Evolutionary conservation across 2,888 invertebrate species (phyloP).

Genomic region (Orchesellides sinensis): DNA sequence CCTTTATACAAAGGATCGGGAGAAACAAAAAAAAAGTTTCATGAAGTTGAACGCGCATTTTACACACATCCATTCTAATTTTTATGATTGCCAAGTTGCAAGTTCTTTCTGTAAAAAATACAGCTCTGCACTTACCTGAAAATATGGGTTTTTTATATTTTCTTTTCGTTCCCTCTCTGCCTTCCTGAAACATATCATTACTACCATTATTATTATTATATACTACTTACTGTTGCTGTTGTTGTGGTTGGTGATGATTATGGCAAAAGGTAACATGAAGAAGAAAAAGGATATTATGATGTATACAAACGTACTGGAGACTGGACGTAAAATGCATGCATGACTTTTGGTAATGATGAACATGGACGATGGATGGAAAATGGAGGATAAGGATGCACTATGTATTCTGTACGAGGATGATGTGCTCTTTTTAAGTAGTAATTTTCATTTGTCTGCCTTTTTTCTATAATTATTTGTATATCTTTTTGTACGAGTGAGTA

Average conservation of each 20-base stretch:
- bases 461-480: constrained; percentile 61
- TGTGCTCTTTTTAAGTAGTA: constrained; percentile 65
- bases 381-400: constrained; percentile 39
- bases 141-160: not conserved
- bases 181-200: constrained; percentile 63
- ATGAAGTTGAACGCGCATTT: not conserved
- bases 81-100: constrained; percentile 40
- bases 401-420: constrained; percentile 26
- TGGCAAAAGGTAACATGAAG: constrained; percentile 3
- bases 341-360: constrained; percentile 51
- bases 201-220: constrained; percentile 57
- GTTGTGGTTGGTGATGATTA: constrained; percentile 36
- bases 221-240: constrained; percentile 4
- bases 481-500: constrained; percentile 51
- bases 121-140: not conserved
- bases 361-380: constrained; percentile 33
- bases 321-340: too few relatives aligned
- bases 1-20: constrained; percentile 7
- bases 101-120: not conserved
- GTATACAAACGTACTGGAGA: too few relatives aligned
- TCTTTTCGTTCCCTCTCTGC: constrained; percentile 29
- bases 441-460: constrained; percentile 62
- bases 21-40: constrained; percentile 19
- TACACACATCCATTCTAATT: constrained; percentile 30
- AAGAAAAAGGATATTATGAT: constrained; percentile 14